Percentiles rank a stretch among this genome's conserved stretches.
These are phyloP conservation scores for Eurosta solidaginis DNA, from an alignment of 1,140 invertebrate species.

Conservation along the genomic window DNA sequence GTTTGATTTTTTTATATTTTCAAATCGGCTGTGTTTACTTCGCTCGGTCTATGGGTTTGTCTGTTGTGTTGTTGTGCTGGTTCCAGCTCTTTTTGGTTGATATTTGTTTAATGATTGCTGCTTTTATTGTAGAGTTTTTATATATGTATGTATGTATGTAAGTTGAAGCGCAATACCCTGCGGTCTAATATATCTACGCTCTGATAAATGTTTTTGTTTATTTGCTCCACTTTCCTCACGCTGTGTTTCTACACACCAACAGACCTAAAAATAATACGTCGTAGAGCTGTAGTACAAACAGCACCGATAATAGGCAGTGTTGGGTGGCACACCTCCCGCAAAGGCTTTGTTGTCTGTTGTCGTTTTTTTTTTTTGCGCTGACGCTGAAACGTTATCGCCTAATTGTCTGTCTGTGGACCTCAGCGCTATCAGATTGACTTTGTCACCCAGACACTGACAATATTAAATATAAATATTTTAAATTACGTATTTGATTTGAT, in stretches of 20 bases:
- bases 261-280: not conserved
- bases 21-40: not conserved
- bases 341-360: not conserved
- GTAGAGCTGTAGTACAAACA: not conserved
- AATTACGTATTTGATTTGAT: too few relatives aligned
- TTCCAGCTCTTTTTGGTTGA: slow-evolving; percentile 7
- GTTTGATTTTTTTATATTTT: not conserved
- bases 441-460: not conserved
- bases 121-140: not conserved
- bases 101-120: not conserved
- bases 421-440: not conserved
- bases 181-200: not conserved
- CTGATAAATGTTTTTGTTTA: slow-evolving; percentile 1
- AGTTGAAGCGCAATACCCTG: not conserved
- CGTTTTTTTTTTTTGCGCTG: not conserved
- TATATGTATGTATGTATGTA: not conserved
- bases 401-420: slow-evolving; percentile 3
- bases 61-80: not conserved
- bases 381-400: not conserved
- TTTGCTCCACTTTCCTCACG: slow-evolving; percentile 3
- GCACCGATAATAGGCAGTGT: not conserved
- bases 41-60: too few relatives aligned
- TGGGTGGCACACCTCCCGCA: slow-evolving; percentile 15
- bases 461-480: not conserved
- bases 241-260: not conserved